These are phyloP conservation scores for Harpagifer antarcticus DNA, from an alignment of 2,797 vertebrate genomes.

Conservation along the genomic window DNA sequence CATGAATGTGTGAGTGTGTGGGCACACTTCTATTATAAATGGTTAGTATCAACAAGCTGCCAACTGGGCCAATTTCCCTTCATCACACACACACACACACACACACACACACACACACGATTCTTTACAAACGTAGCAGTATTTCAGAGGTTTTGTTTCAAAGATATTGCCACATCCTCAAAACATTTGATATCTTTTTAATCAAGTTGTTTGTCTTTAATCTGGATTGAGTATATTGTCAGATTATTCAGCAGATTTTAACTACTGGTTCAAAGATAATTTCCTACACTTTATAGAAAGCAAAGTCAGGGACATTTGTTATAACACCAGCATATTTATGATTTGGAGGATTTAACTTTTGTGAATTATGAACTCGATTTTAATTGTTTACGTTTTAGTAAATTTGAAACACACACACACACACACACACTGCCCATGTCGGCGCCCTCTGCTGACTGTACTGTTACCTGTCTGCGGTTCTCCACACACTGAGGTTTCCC, in stretches of 20 bases:
- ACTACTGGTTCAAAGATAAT: background rate
- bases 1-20: slow-evolving; percentile 15
- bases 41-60: slow-evolving; percentile 54
- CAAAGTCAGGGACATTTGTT: slow-evolving; percentile 18
- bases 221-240: background rate
- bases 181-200: background rate
- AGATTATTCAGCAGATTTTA: background rate
- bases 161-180: background rate
- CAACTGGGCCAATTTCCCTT: slow-evolving; percentile 65
- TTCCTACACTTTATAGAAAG: slow-evolving; percentile 7
- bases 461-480: slow-evolving; percentile 50
- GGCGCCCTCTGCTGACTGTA: slow-evolving; percentile 75
- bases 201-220: background rate
- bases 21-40: slow-evolving; percentile 45
- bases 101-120: too few species aligned
- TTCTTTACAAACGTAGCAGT: slow-evolving; percentile 34
- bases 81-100: slow-evolving; percentile 28
- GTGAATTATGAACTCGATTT: background rate
- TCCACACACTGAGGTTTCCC: slow-evolving; percentile 46
- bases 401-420: slow-evolving; percentile 15
- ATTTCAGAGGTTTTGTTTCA: background rate
- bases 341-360: slow-evolving; percentile 14
- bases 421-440: slow-evolving; percentile 40
- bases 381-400: slow-evolving; percentile 5
- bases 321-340: slow-evolving; percentile 54